phyloP scores from a whole-genome alignment of 1,140 invertebrate species.

The Wiebesia pumilae region DNA sequence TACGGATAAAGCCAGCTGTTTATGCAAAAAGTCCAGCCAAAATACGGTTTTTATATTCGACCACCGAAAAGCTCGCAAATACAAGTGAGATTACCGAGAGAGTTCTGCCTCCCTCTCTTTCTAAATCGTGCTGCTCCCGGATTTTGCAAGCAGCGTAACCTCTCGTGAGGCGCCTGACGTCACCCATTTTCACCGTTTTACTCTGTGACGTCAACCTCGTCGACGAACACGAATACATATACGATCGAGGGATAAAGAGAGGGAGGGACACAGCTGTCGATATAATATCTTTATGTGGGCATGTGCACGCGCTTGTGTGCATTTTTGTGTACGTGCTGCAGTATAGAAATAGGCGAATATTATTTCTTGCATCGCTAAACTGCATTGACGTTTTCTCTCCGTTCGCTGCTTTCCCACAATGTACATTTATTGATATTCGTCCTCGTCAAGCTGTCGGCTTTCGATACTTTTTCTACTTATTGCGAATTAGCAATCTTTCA shows the following conservation, averaged over 20 bases:
- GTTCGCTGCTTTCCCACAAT: neutral
- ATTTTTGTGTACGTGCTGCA: neutral
- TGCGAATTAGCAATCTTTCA: neutral
- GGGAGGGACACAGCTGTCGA: neutral
- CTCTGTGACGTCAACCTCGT: conserved; percentile 56
- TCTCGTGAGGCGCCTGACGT: conserved; percentile 54
- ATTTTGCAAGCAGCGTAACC: neutral
- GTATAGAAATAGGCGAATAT: neutral
- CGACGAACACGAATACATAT: neutral
- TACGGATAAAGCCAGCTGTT: too few species aligned
- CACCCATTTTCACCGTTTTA: conserved; percentile 55
- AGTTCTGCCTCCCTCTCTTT: neutral
- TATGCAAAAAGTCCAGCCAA: too few species aligned
- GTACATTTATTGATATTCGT: neutral
- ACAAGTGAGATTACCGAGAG: conserved; percentile 35
- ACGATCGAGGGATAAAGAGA: neutral
- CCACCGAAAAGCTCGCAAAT: neutral
- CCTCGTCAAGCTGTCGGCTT: neutral
- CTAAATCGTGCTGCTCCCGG: neutral
- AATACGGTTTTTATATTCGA: too few species aligned
- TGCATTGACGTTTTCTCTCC: neutral
- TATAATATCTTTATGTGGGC: too few species aligned
- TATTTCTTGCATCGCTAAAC: neutral
- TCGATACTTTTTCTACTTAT: neutral
- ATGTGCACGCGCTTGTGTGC: neutral